Base-by-base conservation (phyloP, 35 echinoderm and acorn worm species). In the Antedon bifida region DNA sequence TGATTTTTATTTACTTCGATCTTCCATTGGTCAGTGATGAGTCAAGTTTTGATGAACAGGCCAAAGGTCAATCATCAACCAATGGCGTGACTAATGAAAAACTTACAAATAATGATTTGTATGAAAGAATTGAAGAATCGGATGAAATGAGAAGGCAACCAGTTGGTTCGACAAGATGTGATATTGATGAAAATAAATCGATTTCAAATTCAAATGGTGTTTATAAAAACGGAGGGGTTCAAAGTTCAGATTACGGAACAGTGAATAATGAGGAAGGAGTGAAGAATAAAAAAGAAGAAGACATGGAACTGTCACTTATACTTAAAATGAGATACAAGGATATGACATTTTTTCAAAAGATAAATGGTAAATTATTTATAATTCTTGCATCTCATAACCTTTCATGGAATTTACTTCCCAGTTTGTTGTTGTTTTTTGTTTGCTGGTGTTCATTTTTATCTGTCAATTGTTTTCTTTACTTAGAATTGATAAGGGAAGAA, bases 401-500 rank as follows among this genome's bases (percentile, higher is more conserved):
- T n/a, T n/a, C n/a, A n/a, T n/a, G n/a, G n/a, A n/a, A n/a, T n/a
- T n/a, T n/a, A n/a, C n/a, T n/a, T n/a, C n/a, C n/a, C n/a, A n/a
- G n/a, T n/a, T n/a, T n/a, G n/a, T n/a, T n/a, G n/a, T n/a, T n/a
- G n/a, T n/a, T n/a, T n/a, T n/a, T n/a, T n/a, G n/a, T n/a, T n/a
- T n/a, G n/a, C n/a, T n/a, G n/a, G n/a, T n/a, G n/a, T n/a, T n/a
- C n/a, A n/a, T n/a, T n/a, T n/a, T 42, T 42, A 7, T 42, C 14
- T 42, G 4, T 42, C 14, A 42, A 42, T 30, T 74, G 55, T 81
- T 82, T 77, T 4, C 32, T 51, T 78, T 77, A 10, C 32, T 51
- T 78, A 97, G 94, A 82, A 75, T 89, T 86, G 31, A 78, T 97
- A 14, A 81, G 78, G 75, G 94, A 97, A 77, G 94, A 97, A 46